These are phyloP conservation scores for Sphaeridia pumilis DNA, from an alignment of 2,888 invertebrate species.

Conservation along the genomic window DNA sequence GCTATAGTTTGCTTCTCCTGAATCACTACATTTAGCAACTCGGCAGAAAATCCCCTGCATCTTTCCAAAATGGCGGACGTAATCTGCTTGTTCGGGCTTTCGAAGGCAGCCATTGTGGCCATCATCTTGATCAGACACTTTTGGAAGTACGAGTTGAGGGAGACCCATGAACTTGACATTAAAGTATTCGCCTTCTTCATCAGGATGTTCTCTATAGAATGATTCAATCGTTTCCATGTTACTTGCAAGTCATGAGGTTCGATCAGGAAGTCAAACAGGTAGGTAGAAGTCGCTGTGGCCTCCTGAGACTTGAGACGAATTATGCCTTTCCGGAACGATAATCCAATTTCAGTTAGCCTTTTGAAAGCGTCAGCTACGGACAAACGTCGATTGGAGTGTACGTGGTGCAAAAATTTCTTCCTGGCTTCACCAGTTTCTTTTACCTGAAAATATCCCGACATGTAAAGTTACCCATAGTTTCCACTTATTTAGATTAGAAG, in stretches of 20 bases:
- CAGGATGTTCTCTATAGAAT: background rate
- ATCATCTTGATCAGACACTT: slow-evolving; percentile 58
- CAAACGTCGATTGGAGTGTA: slow-evolving; percentile 72
- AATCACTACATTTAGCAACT: slow-evolving; percentile 49
- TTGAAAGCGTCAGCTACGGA: slow-evolving; percentile 77
- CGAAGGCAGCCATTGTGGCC: slow-evolving; percentile 50
- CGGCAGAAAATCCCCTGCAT: slow-evolving; percentile 70
- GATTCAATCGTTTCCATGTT: slow-evolving; percentile 26
- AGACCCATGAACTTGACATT: slow-evolving; percentile 49
- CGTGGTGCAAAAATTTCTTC: slow-evolving; percentile 54
- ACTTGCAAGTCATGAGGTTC: slow-evolving; percentile 59
- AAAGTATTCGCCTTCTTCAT: slow-evolving; percentile 41
- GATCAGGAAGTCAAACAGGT: slow-evolving; percentile 45
- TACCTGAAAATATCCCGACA: slow-evolving; percentile 1
- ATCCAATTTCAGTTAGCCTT: slow-evolving; percentile 54
- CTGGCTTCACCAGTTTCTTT: slow-evolving; percentile 40
- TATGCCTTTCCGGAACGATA: slow-evolving; percentile 70
- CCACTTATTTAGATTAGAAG: background rate
- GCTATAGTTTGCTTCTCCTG: slow-evolving; percentile 23
- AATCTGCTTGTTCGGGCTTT: slow-evolving; percentile 62
- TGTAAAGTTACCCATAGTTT: background rate
- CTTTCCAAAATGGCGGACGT: slow-evolving; percentile 69
- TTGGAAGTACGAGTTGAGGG: slow-evolving; percentile 55
- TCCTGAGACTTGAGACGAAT: slow-evolving; percentile 35
- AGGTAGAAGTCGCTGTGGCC: slow-evolving; percentile 28